Evolutionary conservation across 2,113 vertebrate genomes (phyloP).

Genomic region (Rhinopomastus cyanomelas): DNA sequence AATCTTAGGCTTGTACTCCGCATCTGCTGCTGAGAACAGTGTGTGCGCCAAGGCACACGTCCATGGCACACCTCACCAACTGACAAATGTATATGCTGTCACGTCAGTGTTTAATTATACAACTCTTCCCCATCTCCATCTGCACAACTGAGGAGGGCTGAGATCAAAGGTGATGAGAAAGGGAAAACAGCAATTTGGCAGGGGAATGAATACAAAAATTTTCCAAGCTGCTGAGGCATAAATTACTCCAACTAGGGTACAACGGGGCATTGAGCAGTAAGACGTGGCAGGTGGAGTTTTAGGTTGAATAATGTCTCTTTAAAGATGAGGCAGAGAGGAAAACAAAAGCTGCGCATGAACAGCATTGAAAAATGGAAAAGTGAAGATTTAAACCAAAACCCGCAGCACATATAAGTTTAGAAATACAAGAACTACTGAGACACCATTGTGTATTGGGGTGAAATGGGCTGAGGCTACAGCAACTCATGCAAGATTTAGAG

Average conservation of each 20-base stretch:
- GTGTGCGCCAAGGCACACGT: not conserved
- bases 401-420: rapidly evolving
- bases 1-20: not conserved
- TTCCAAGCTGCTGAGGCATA: not conserved
- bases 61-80: not conserved
- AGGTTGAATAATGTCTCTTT: not conserved
- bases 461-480: not conserved
- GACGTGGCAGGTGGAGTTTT: not conserved
- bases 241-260: not conserved
- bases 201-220: not conserved
- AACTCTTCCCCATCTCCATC: not conserved
- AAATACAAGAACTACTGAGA: not conserved
- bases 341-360: not conserved
- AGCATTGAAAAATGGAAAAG: not conserved
- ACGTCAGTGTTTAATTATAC: not conserved
- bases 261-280: not conserved
- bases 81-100: not conserved
- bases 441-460: rapidly evolving
- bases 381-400: not conserved
- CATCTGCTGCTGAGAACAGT: not conserved
- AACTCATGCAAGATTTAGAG: not conserved
- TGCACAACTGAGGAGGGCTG: not conserved
- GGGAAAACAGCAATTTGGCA: not conserved
- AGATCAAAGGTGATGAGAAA: not conserved
- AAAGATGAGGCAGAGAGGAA: not conserved